These are phyloP conservation scores for Chrysocyon brachyurus DNA, from an alignment of 2,797 vertebrate genomes.

Conservation along the genomic window DNA sequence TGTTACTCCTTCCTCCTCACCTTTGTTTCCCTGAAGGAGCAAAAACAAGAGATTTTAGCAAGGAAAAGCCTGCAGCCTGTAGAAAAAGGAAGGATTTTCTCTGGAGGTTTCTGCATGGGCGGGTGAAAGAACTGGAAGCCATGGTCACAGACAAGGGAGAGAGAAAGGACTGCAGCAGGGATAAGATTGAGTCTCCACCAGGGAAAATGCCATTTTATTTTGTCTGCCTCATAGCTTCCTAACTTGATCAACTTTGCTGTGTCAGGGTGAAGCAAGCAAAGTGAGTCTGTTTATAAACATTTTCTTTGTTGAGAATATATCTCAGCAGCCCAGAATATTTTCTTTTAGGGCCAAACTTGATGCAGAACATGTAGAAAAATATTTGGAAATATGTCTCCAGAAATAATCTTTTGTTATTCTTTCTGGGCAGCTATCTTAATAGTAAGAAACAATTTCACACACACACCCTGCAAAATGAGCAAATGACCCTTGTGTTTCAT, in stretches of 20 bases:
- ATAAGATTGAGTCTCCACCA: neutral
- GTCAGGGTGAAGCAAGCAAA: neutral
- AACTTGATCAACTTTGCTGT: neutral
- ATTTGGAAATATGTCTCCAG: neutral
- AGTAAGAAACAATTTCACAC: neutral
- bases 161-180: neutral
- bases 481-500: neutral
- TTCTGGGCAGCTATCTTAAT: neutral
- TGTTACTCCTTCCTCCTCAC: neutral
- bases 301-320: neutral
- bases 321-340: neutral
- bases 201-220: neutral
- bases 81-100: constrained; percentile 36
- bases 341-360: neutral
- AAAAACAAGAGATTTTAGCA: constrained; percentile 15
- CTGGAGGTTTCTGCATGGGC: neutral
- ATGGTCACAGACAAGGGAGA: neutral
- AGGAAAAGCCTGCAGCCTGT: neutral
- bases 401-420: neutral
- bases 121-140: neutral
- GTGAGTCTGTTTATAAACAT: neutral
- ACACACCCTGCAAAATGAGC: neutral
- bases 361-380: neutral
- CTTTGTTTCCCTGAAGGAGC: neutral
- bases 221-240: neutral